Base-by-base conservation (phyloP, 2,113 vertebrate species). In the Petrocephalus microphthalmus region DNA sequence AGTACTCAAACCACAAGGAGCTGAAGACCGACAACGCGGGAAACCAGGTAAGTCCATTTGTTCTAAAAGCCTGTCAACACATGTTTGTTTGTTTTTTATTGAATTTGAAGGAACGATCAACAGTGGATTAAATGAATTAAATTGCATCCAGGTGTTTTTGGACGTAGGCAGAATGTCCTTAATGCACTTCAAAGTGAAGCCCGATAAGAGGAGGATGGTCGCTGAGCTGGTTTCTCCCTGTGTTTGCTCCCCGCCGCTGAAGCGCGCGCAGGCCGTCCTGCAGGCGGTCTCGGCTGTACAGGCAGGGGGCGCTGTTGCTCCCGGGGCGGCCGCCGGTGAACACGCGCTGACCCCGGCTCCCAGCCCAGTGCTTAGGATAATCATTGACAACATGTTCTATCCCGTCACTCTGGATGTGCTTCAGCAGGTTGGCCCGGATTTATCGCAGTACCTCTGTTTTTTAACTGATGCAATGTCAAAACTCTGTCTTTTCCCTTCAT, bases 351-450 rank as follows among this genome's bases (percentile, higher is more conserved):
- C 96, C 88, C 96, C 97, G 25, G 96, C 97, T 52, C 97, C 97
- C 90, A 99, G 98, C 91, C 98, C 98, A 2, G 98, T 99, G 5
- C 96, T 99, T 91, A 94, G 98, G 93, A 99, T 99, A 94, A 99
- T 99, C 94, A 99, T 99, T 86, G 98, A 99, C 94, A 99, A 99
- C 93, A 99, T 99, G 98, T 99, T 99, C 93, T 99, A 99, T 91
- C 98, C 98, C 0, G 98, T 99, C 74, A 99, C 98, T 6, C 95
- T 99, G 93, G 98, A 99, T 89, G 98, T 99, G 53, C 96, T 99
- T 92, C 98, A 99, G 93, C 98, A 99, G 96, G 98, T 98, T 92
- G 93, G 94, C 91, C 78, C 29, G 71, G 2, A 33, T 64, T 90
- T 89, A 86, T 51, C 89, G 20, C 29, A 67, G 10, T 5, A 22